Base-by-base conservation (phyloP, 2,113 vertebrate species). In the Hippocampus abdominalis region DNA sequence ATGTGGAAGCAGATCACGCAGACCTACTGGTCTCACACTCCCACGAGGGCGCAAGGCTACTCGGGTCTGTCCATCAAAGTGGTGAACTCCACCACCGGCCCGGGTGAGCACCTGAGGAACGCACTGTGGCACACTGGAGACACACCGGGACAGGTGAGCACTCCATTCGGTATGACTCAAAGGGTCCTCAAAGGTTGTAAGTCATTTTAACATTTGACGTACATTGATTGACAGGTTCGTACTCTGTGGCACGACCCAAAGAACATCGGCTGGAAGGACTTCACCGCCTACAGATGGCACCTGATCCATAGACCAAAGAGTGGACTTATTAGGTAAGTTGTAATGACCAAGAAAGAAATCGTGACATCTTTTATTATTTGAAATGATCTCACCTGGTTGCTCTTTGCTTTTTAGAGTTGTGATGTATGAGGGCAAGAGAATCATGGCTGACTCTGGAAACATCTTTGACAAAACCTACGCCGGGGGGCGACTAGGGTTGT, bases 1-100 rank as follows among this genome's bases (percentile, higher is more conserved):
- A 99, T 99, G 97, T 99, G 97, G 97, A 99, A 99, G 81, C 97
- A 99, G 89, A 93, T 99, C 82, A 99, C 97, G 2, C 97, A 99
- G 83, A 94, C 97, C 8, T 99, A 99, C 79, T 99, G 97, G 97
- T 95, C 95, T 53, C 85, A 90, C 61, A 92, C 93, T 11, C 97
- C 97, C 65, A 99, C 96, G 1, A 94, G 88, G 92, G 97, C 97
- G 82, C 96, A 98, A 84, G 97, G 97, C 44, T 99, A 99, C 86
- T 96, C 96, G 0, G 97, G 97, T 69, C 93, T 99, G 70, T 97
- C 96, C 63, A 98, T 99, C 83, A 99, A 99, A 90, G 95, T 98
- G 25, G 96, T 99, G 63, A 99, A 99, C 86, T 99, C 97, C 1
- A 99, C 97, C 77, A 98, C 95, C 0, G 97, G 97, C n/a, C 97